phyloP scores from a whole-genome alignment of 2,888 invertebrate species.

The Argyresthia albistria region DNA sequence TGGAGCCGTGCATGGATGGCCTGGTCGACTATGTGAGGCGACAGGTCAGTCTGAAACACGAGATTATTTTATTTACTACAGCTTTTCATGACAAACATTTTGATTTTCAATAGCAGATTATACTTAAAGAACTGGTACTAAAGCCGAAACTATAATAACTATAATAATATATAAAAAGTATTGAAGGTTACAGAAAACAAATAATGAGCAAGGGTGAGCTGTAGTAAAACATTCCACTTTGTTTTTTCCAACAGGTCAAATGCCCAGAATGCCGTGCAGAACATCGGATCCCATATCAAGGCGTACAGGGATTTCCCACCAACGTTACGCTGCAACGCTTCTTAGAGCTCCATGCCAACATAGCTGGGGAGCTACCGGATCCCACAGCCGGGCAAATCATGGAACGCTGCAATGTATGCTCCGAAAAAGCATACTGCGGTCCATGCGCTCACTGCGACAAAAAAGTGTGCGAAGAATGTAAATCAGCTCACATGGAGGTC shows the following conservation, averaged over 20 bases:
- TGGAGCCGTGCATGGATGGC: slow-evolving; percentile 98
- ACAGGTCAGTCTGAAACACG: slow-evolving; percentile 75
- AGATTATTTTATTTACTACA: no score
- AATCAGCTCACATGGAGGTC: slow-evolving; percentile 96
- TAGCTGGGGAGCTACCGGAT: slow-evolving; percentile 91
- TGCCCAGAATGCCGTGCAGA: slow-evolving; percentile 99
- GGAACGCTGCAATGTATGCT: slow-evolving; percentile 95
- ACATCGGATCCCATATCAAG: slow-evolving; percentile 96
- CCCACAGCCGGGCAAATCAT: slow-evolving; percentile 93
- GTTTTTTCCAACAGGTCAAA: slow-evolving; percentile 79
- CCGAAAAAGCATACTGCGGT: slow-evolving; percentile 90
- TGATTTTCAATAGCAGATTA: no score
- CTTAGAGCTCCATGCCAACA: slow-evolving; percentile 93
- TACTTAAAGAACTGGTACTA: no score
- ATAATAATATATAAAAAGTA: no score
- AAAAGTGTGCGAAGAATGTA: slow-evolving; percentile 97
- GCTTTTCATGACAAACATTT: no score
- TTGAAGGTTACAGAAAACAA: no score
- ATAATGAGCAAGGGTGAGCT: no score
- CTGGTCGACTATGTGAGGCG: slow-evolving; percentile 94
- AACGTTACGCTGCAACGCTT: slow-evolving; percentile 96
- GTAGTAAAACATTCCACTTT: no score
- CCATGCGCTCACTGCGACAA: slow-evolving; percentile 97
- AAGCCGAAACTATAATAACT: no score
- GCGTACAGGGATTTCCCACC: slow-evolving; percentile 94